A percentile compares a stretch with the other conserved stretches of the same genome.
phyloP scores from a whole-genome alignment of 2,888 invertebrate species.

The Lymantria monacha region DNA sequence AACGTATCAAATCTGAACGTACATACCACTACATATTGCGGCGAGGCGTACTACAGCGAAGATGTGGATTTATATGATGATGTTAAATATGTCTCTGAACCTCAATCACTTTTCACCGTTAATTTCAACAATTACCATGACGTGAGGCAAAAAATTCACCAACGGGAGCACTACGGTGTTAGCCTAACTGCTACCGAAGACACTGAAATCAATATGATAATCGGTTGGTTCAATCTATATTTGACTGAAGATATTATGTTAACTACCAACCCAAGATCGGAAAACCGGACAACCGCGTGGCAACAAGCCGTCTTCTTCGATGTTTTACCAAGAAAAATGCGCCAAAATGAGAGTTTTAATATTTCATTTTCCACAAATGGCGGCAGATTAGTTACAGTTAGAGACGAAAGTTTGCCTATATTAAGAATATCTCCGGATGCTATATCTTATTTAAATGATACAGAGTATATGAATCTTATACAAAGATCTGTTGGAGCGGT shows the following conservation, averaged over 20 bases:
- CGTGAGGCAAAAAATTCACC: constrained; percentile 11
- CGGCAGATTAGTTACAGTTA: constrained; percentile 12
- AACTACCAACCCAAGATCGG: constrained; percentile 74
- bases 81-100: constrained; percentile 22
- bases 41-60: constrained; percentile 18
- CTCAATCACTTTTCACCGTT: constrained; percentile 17
- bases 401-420: constrained; percentile 1
- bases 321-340: constrained; percentile 11
- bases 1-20: constrained; percentile 13
- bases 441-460: constrained; percentile 21
- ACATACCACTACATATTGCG: constrained; percentile 10
- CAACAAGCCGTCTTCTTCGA: constrained; percentile 29
- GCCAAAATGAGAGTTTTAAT: constrained; percentile 1
- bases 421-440: constrained; percentile 16
- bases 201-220: constrained; percentile 48
- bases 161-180: constrained; percentile 9
- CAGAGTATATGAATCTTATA: constrained; percentile 23
- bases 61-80: constrained; percentile 20
- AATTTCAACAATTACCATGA: constrained; percentile 24
- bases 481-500: constrained; percentile 5
- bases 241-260: constrained; percentile 80
- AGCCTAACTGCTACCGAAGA: constrained; percentile 8
- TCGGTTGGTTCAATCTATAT: constrained; percentile 85
- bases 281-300: constrained; percentile 58
- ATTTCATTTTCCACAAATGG: constrained; percentile 12